A percentile compares a stretch with the other conserved stretches of the same genome.
Evolutionary conservation across 2,113 vertebrate genomes (phyloP).

Genomic region (Gopherus evgoodei): DNA sequence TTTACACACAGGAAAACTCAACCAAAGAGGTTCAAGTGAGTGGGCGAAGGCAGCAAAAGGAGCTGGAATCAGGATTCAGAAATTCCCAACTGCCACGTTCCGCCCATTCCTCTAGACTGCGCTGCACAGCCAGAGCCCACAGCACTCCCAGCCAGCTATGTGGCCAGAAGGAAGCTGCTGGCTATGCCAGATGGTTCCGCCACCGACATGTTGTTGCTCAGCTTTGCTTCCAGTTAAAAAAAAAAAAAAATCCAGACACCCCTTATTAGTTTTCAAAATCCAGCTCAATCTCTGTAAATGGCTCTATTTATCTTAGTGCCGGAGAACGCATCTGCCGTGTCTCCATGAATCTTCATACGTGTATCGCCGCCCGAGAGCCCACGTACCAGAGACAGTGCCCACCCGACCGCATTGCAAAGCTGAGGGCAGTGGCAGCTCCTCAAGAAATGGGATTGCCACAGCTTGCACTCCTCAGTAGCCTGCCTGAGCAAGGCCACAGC

Average conservation of each 20-base stretch:
- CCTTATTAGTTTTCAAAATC: constrained; percentile 58
- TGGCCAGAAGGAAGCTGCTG: neutral
- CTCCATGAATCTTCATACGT: constrained; percentile 35
- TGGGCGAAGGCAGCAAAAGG: neutral
- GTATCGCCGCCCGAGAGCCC: neutral
- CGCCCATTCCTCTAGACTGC: neutral
- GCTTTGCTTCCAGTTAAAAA: neutral
- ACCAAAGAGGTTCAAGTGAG: neutral
- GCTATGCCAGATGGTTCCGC: constrained; percentile 46
- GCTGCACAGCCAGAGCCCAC: neutral
- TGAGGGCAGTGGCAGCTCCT: neutral
- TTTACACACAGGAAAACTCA: neutral
- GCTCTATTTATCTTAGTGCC: constrained; percentile 34
- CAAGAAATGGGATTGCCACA: neutral
- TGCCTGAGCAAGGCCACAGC: neutral
- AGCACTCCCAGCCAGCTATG: constrained; percentile 9
- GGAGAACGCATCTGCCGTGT: neutral
- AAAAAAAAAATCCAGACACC: constrained; percentile 28
- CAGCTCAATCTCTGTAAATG: constrained; percentile 57
- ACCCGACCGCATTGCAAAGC: neutral
- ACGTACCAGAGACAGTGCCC: neutral
- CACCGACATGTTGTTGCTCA: neutral
- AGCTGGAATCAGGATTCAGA: neutral
- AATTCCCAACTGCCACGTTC: neutral
- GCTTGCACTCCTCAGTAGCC: neutral